Base-by-base conservation (phyloP, 2,113 vertebrate genomes). In the Clarias batrachus region DNA sequence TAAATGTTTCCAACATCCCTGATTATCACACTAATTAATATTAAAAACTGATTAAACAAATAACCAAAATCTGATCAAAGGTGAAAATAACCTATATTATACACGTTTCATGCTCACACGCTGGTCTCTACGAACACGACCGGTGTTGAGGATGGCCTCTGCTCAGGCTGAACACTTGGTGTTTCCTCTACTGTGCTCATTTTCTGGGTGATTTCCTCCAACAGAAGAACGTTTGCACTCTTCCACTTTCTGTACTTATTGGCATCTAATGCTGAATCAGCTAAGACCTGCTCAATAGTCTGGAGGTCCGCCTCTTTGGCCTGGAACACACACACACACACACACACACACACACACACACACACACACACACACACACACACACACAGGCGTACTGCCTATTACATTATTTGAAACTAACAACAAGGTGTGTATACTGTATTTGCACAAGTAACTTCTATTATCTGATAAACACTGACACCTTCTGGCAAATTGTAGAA, bases 281-380 rank as follows among this genome's bases (percentile, higher is more conserved):
- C 94, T 84, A 97, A 90, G 85, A 97, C 78, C 86, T 96, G 96
- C 89, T 97, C 96, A 81, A 97, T 96, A 88, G 93, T 93, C 54
- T 95, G 93, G 87, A 97, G 88, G 88, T 97, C 96, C 0, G 95
- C 95, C 68, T 97, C 96, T 92, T 97, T 97, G 71, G 96, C 96
- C 96, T 97, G 90, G 82, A 65, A 89, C 70, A 79, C 87, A 80
- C 48, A 59, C 21, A 76, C 66, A 60, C 19, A 71, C 30, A 82
- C 4, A 78, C 30, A 83, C 11, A 88, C 41, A 81, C 63, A 86
- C 23, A 68, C 12, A 54, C 1, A 60, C 4, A 63, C n/a, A n/a
- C n/a, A n/a, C n/a, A n/a, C n/a, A n/a, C n/a, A n/a, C n/a, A n/a
- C n/a, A n/a, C n/a, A n/a, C n/a, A n/a, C n/a, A n/a, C n/a, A n/a